Evolutionary conservation across 2,113 vertebrate genomes (phyloP), one percentile per base, ranked within the genome.

Genomic region (Typhlomys cinereus): DNA sequence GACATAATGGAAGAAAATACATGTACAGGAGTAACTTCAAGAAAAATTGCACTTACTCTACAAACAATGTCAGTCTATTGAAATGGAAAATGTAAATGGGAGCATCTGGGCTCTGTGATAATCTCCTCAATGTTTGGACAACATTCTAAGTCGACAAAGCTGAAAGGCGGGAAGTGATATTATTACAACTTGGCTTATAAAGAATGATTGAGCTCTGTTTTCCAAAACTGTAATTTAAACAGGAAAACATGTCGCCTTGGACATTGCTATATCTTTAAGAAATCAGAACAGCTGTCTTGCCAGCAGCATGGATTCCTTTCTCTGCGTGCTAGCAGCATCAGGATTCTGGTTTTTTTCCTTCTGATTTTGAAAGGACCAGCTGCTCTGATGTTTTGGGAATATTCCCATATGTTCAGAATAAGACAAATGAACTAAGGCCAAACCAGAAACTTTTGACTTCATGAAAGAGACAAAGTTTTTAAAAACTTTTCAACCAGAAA

Each of bases 381-480:
- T 83, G 95, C 66, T 95, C 94, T 85, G 81, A 97, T 94, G 75
- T 92, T 90, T 96, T 57, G 90, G 85, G 91, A 93, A 85, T 78
- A 89, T 91, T 94, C 85, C 96, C 95, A 95, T 94, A 85, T 91
- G 97, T 96, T 97, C 85, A 91, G 90, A 96, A 94, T 52, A 81
- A 92, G 74, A 88, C 89, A 94, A 94, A 95, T 93, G 54, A 96
- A 96, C 88, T 80, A 27, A 92, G 95, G 46, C 82, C 92, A 95
- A 95, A 25, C 92, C 89, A 73, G 34, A 97, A 87, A 78, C 76
- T 96, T 95, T 64, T 94, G 75, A 95, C 94, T 97, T 96, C 91
- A 69, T 44, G 71, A 54, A 67, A 39, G 41, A 95, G 62, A 94
- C 36, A 93, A 94, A 97, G 83, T 52, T 95, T 96, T 95, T 93